Base-by-base conservation (phyloP, 2,797 vertebrate genomes). In the Sebastes steindachneri region DNA sequence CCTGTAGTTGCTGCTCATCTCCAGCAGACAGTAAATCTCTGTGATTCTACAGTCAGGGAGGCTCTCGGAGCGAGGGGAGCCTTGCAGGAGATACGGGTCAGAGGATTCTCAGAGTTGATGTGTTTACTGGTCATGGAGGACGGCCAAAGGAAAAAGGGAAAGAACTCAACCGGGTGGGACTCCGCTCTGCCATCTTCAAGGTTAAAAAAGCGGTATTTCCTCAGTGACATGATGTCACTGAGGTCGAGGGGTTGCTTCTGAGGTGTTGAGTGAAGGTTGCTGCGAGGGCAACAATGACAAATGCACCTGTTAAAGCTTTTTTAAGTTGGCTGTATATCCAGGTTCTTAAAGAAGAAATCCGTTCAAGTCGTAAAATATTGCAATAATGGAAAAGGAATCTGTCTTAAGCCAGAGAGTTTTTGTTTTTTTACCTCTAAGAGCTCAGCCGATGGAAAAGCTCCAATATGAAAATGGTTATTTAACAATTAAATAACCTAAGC, bases 21-120 rank as follows among this genome's bases (percentile, higher is more conserved):
- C 66, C 65, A 15, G 63, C 25, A 31, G 85, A 87, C 86, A 69
- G 80, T 93, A 93, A 92, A 93, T 93, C 86, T 90, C 66, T 66
- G 31, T 6, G 67, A 79, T 87, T 92, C 86, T 84, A 89, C 79
- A 70, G 79, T 86, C 83, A 83, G 55, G 29, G 66, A 82, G 72
- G 64, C 53, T 73, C 69, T 76, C 74, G 29, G 76, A 70, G 75
- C 9, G 5, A 85, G 23, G 65, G 37, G 59, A 55, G 71, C 35
- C 67, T 73, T 82, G 29, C 77, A 83, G 86, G 87, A 90, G 86
- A 88, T 68, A 70, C n/a, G 80, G 82, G 88, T 93, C 86, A 89
- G 68, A 63, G 74, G 73, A 51, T 70, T 77, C 73, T 79, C 53
- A 55, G 60, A 76, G 58, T 11, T 65, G 70, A 88, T 69, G 80